Evolutionary conservation across 2,113 vertebrate genomes (phyloP).

Genomic region (Phalacrocorax carbo): DNA sequence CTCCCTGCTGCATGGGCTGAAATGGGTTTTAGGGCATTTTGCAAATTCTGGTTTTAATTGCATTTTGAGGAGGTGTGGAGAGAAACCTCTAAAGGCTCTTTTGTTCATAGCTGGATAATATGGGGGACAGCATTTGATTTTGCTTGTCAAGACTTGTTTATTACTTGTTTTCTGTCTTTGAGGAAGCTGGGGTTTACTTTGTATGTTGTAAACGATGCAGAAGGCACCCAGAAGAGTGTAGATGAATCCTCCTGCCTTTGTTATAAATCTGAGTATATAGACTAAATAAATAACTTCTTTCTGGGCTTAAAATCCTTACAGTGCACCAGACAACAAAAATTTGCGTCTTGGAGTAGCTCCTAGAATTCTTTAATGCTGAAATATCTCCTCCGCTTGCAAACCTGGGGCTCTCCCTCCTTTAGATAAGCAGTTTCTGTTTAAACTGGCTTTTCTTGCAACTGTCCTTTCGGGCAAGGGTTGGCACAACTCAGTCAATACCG

Average conservation of each 20-base stretch:
- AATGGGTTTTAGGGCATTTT: not conserved
- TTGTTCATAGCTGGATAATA: not conserved
- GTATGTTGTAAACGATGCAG: not conserved
- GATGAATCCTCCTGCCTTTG: not conserved
- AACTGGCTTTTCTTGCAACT: not conserved
- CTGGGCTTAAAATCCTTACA: constrained; percentile 42
- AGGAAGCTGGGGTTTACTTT: not conserved
- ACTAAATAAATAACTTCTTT: constrained; percentile 58
- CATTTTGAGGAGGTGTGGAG: accelerated
- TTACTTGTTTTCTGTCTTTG: not conserved
- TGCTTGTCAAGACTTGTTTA: not conserved
- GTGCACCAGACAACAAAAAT: constrained; percentile 42
- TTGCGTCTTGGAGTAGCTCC: constrained; percentile 53
- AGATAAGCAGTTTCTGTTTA: constrained; percentile 1
- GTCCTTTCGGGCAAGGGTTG: not conserved
- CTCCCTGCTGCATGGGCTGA: not conserved
- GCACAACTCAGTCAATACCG: not conserved
- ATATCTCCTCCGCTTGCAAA: not conserved
- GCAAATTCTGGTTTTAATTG: not conserved
- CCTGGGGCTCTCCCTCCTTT: constrained; percentile 6
- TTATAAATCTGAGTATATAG: constrained; percentile 27
- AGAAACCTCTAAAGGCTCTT: not conserved
- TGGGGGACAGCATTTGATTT: not conserved
- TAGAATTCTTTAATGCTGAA: constrained; percentile 58
- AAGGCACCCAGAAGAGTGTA: not conserved